Evolutionary conservation across 2,113 vertebrate species (phyloP).

Genomic region (Herpetotheres cachinnans): DNA sequence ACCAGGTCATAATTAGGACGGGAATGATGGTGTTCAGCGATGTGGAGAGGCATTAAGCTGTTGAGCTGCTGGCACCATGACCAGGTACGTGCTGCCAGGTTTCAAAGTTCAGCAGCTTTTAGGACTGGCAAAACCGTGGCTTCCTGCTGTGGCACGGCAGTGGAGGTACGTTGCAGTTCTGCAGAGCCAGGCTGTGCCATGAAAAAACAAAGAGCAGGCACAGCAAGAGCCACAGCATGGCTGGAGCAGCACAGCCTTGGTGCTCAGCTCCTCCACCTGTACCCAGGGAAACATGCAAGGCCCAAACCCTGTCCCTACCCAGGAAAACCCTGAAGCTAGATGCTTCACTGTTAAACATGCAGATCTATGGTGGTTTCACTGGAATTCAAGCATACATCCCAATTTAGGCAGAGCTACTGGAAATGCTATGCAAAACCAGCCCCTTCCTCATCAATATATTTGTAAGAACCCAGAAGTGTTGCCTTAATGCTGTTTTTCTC

Average conservation of each 20-base stretch:
- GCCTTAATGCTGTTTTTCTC: not conserved
- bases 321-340: not conserved
- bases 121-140: not conserved
- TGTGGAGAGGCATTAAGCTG: slow-evolving; percentile 24
- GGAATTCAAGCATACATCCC: not conserved
- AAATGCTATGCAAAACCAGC: not conserved
- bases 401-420: not conserved
- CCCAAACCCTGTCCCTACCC: too few relatives aligned
- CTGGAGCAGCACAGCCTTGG: not conserved
- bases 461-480: not conserved
- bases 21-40: slow-evolving; percentile 5
- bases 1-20: slow-evolving; percentile 59
- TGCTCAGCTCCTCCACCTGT: not conserved
- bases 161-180: not conserved
- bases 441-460: not conserved
- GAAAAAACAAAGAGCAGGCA: rapidly evolving
- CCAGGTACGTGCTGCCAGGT: slow-evolving; percentile 1
- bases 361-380: not conserved
- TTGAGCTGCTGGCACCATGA: not conserved
- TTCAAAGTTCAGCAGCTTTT: slow-evolving; percentile 51
- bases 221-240: rapidly evolving
- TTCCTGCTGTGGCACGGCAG: not conserved
- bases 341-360: not conserved
- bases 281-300: rapidly evolving
- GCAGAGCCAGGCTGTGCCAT: not conserved